These are phyloP conservation scores for Chloebia gouldiae DNA, from an alignment of 2,113 vertebrate species.

Conservation along the genomic window DNA sequence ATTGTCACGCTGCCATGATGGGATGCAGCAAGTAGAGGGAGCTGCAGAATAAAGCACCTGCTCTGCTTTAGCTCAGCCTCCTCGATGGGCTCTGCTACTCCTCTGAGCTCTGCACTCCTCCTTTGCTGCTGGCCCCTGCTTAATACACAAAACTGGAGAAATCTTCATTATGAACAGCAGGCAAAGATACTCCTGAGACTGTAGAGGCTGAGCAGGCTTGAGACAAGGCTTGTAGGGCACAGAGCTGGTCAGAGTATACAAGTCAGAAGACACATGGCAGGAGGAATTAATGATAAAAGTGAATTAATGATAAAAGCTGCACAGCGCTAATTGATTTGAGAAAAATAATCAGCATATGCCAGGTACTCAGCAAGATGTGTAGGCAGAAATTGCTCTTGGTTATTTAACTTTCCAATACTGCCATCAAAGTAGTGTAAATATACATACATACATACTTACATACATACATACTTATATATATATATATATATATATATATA, in stretches of 20 bases:
- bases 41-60: constrained; percentile 52
- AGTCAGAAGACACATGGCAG: not conserved
- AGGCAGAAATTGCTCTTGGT: not conserved
- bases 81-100: not conserved
- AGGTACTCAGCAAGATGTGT: not conserved
- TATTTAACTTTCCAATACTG: not conserved
- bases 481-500: no score
- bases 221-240: not conserved
- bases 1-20: not conserved
- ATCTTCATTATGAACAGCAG: not conserved
- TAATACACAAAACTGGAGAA: not conserved
- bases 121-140: not conserved
- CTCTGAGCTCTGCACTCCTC: not conserved
- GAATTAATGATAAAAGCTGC: not conserved
- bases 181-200: not conserved
- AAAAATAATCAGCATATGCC: not conserved
- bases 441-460: no score
- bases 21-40: constrained; percentile 56
- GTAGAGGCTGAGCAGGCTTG: not conserved
- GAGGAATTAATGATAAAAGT: not conserved
- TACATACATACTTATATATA: no score
- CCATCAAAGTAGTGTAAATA: not conserved
- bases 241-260: not conserved
- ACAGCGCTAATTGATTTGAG: not conserved
- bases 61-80: not conserved